phyloP scores from a whole-genome alignment of 2,888 invertebrate genomes.

The Phalera bucephala region DNA sequence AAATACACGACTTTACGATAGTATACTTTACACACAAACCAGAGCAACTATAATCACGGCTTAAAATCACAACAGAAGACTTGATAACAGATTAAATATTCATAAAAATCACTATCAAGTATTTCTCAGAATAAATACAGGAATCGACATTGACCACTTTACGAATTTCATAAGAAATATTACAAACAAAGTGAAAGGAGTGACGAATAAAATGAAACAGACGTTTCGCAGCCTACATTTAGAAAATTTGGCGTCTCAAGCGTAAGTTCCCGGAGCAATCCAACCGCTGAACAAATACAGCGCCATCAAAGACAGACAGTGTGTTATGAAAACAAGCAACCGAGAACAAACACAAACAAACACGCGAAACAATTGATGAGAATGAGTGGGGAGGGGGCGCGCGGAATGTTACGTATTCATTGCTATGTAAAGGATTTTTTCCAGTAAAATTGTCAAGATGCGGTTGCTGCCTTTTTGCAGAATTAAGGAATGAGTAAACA shows the following conservation, averaged over 20 bases:
- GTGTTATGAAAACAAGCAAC: constrained; percentile 80
- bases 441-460: constrained; percentile 51
- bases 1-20: too few relatives aligned
- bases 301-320: constrained; percentile 76
- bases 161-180: constrained; percentile 15
- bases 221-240: constrained; percentile 20
- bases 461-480: constrained; percentile 37
- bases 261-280: constrained; percentile 54
- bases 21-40: too few relatives aligned
- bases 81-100: neutral
- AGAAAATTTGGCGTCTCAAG: constrained; percentile 43
- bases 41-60: too few relatives aligned
- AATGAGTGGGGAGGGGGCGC: constrained; percentile 44
- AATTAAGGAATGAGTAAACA: constrained; percentile 36
- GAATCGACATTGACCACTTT: constrained; percentile 4
- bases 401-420: constrained; percentile 50
- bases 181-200: constrained; percentile 11
- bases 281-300: constrained; percentile 66
- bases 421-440: constrained; percentile 56
- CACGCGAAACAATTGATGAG: constrained; percentile 77
- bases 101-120: neutral
- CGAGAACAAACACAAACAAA: constrained; percentile 76
- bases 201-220: constrained; percentile 21
- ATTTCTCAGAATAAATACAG: constrained; percentile 1
- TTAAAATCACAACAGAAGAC: too few relatives aligned